These are phyloP conservation scores for Phymanthus crucifer DNA, from an alignment of 92 coral and sea anemone species.

Conservation along the genomic window DNA sequence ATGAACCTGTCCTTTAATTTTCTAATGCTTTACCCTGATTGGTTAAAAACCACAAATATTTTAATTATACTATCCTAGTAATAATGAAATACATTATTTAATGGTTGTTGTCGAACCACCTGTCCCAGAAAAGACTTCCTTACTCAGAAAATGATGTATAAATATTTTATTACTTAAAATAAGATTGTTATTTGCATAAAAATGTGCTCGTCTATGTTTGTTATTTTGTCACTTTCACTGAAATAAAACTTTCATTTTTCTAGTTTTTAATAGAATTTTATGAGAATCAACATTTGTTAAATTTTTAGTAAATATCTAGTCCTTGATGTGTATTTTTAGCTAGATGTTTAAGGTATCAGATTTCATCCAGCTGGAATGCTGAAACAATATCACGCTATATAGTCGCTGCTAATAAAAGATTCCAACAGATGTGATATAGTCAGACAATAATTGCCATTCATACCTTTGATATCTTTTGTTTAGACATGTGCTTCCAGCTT, in stretches of 20 bases:
- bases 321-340: not conserved
- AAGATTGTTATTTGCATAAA: slow-evolving; percentile 25
- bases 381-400: not conserved
- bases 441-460: not conserved
- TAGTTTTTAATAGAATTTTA: not conserved
- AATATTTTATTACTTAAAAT: slow-evolving; percentile 20
- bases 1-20: not conserved
- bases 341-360: not conserved
- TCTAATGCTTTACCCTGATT: not conserved
- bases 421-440: not conserved
- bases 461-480: not conserved
- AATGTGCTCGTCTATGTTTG: not conserved
- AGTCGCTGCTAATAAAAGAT: not conserved
- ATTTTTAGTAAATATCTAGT: not conserved
- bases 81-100: not conserved
- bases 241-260: not conserved
- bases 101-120: not conserved
- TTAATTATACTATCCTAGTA: not conserved
- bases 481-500: slow-evolving; percentile 1
- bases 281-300: not conserved
- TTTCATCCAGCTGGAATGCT: not conserved
- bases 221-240: not conserved
- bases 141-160: slow-evolving; percentile 1
- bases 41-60: not conserved
- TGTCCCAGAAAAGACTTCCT: not conserved